Evolutionary conservation across 2,888 invertebrate genomes (phyloP), one percentile per base, ranked within the genome.

Genomic region (Cremastobaeus sp.): DNA sequence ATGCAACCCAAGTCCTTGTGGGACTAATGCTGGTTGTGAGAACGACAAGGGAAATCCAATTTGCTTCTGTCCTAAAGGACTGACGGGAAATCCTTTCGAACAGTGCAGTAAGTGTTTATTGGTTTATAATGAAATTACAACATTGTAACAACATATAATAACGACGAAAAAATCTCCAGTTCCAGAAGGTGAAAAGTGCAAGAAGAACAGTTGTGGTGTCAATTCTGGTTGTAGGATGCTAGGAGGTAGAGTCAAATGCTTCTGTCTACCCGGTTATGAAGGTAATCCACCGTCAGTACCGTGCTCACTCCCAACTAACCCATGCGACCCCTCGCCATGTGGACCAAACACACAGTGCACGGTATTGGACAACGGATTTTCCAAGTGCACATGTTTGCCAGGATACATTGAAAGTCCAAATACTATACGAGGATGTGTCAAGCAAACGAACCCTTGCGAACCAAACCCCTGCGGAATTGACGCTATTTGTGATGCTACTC

Each of bases 21-120:
- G 96, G n/a, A 88, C 90, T 1, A 93, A 94, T 82, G 96, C 96
- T 0, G 88, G 94, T 75, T 97, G 96, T 84, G 95, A 95, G 89
- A 90, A 92, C 48, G 95, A 95, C 80, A 92, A 93, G 80, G 96
- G 95, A 50, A 94, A 93, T 86, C 96, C 96, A 1, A 94, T 96
- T 77, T 97, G 96, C 83, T 95, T 91, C 89, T 96, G 96, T 84
- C 96, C 96, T 0, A 95, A 94, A 87, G 96, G 95, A 73, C 89
- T 95, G 75, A 96, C 96, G 2, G 96, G 96, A 87, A 96, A 96
- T 90, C 96, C 96, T 37, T 96, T 96, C 86, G 92, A 93, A 84
- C 94, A 92, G 88, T 96, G 96, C 91, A 95, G 96, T 96, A 92
- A 91, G 95, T 94, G 88, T 45, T 5, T 6, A n/a, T n/a, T n/a